These are phyloP conservation scores for Apodemia mormo DNA, from an alignment of 2,888 invertebrate genomes.

Conservation along the genomic window DNA sequence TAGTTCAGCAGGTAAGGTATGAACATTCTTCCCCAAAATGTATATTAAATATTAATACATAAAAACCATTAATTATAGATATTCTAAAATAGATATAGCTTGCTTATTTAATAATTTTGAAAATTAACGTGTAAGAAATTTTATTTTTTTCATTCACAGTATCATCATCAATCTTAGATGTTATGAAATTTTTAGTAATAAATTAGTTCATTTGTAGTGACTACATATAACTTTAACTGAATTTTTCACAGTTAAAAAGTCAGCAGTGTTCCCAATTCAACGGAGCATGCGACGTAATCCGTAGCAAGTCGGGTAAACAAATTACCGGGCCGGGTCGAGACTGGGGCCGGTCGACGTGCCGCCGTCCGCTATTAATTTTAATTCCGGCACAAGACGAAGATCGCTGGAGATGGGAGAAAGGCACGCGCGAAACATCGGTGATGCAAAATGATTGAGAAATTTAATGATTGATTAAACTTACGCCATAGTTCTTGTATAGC, in stretches of 20 bases:
- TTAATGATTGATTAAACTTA: slow-evolving; percentile 19
- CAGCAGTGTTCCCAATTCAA: slow-evolving; percentile 74
- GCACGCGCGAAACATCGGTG: slow-evolving; percentile 62
- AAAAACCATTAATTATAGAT: no score
- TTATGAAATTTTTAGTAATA: no score
- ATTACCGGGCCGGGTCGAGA: slow-evolving; percentile 65
- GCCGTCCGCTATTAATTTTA: slow-evolving; percentile 77
- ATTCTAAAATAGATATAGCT: no score
- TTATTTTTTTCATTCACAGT: no score
- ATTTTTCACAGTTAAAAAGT: slow-evolving; percentile 49
- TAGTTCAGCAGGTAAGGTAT: no score
- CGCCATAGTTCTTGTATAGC: background rate
- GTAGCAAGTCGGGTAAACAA: slow-evolving; percentile 77
- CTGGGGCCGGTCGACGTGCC: slow-evolving; percentile 58
- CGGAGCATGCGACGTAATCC: slow-evolving; percentile 76
- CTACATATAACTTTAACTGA: background rate
- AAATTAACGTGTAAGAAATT: no score
- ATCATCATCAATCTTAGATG: no score
- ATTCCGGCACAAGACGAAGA: slow-evolving; percentile 73
- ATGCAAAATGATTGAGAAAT: slow-evolving; percentile 43
- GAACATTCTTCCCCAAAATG: no score
- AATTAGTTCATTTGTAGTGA: no score
- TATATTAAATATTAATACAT: no score
- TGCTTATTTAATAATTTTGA: no score
- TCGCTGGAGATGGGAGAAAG: slow-evolving; percentile 66